These are phyloP conservation scores for Drosophila pseudotalamancana DNA, from an alignment of 2,888 invertebrate species.

Conservation along the genomic window DNA sequence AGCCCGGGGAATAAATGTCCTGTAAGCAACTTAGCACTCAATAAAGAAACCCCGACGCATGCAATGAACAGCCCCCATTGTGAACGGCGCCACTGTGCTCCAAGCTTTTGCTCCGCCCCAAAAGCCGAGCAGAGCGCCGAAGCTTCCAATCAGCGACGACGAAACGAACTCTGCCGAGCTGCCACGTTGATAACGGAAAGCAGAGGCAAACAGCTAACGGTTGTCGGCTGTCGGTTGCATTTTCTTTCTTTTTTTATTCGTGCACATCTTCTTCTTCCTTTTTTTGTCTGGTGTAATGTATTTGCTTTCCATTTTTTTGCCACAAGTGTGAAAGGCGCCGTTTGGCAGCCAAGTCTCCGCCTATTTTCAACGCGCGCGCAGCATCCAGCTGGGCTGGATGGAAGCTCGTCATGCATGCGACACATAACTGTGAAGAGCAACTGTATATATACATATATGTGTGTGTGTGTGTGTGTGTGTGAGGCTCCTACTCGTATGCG, in stretches of 20 bases:
- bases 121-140: conserved; percentile 57
- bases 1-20: conserved; percentile 81
- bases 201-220: conserved; percentile 40
- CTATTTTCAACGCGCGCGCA: conserved; percentile 84
- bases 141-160: conserved; percentile 74
- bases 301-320: conserved; percentile 11
- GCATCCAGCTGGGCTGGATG: conserved; percentile 71
- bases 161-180: conserved; percentile 53
- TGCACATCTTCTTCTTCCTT: conserved; percentile 6
- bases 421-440: conserved; percentile 23
- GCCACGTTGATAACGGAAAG: conserved; percentile 46
- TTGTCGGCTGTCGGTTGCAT: conserved; percentile 53
- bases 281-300: no score
- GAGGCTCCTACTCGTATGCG: conserved; percentile 59
- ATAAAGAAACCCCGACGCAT: conserved; percentile 17
- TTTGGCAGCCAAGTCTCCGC: conserved; percentile 77
- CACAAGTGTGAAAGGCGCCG: conserved; percentile 55
- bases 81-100: conserved; percentile 58
- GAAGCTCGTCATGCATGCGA: conserved; percentile 45
- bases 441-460: conserved; percentile 10
- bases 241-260: conserved; percentile 35
- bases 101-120: conserved; percentile 75
- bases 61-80: conserved; percentile 41
- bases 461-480: not conserved
- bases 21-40: conserved; percentile 42